phyloP scores from a whole-genome alignment of 2,797 vertebrate species.

The Saxicola maurus region DNA sequence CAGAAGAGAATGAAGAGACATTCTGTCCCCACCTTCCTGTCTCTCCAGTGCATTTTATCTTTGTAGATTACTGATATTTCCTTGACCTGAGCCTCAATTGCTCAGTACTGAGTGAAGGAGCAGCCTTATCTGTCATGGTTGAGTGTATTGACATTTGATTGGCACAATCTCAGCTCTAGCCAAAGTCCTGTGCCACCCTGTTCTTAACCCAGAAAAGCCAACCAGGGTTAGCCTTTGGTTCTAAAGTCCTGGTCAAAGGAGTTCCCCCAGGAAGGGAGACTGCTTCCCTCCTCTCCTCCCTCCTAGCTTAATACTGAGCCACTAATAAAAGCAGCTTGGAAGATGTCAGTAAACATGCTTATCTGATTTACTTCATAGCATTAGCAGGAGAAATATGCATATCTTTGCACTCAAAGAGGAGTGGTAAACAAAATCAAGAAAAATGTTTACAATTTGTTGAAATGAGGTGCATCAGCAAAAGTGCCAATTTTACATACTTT shows the following conservation, averaged over 20 bases:
- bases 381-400: background rate
- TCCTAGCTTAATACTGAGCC: background rate
- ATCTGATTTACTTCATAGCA: background rate
- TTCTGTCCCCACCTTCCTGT: background rate
- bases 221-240: background rate
- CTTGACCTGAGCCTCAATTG: background rate
- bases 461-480: background rate
- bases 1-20: background rate
- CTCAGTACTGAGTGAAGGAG: background rate
- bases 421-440: background rate
- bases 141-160: background rate
- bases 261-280: background rate
- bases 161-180: background rate
- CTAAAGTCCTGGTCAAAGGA: background rate
- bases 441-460: background rate
- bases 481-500: background rate
- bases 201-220: background rate
- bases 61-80: background rate
- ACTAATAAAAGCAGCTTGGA: background rate
- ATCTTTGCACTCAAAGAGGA: background rate
- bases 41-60: background rate
- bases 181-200: constrained; percentile 42
- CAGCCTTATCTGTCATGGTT: background rate
- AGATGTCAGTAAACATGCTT: background rate
- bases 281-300: background rate